Evolutionary conservation across 2,797 vertebrate genomes (phyloP), one percentile per base, ranked within the genome.

Genomic region (Poecilia velifera): DNA sequence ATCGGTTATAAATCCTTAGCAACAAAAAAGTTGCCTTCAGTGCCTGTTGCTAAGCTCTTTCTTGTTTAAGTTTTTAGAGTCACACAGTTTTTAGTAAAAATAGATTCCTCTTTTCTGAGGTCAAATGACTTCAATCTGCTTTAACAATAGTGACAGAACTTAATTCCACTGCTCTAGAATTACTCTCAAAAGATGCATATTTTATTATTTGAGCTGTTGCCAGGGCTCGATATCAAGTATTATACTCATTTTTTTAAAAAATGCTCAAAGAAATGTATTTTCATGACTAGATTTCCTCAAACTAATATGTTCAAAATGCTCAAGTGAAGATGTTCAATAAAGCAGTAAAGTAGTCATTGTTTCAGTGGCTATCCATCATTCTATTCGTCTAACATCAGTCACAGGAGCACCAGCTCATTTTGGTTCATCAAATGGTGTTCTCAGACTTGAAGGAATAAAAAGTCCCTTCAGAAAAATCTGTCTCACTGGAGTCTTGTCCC

Each of bases 1-100:
- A 86, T 92, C 28, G 83, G 84, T 93, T 85, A 82, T 76, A 85
- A 92, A 92, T 82, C 88, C 92, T 72, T 93, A 88, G 92, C 90
- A 94, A 93, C 92, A 82, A 76, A 81, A 89, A 87, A 84, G 80
- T 90, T 89, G 81, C 86, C 86, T 22, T n/a, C n/a, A 78, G 80
- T 46, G 79, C 84, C 86, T 88, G 92, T 92, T 93, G 92, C 92
- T 91, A 92, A 89, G 93, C 87, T 80, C 4, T 28, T 78, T 80
- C 4, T 28, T 78, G 77, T 74, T 83, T 45, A 43, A 86, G 76
- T 66, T 76, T 82, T 87, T 66, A 81, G 91, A 74, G 72, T 73
- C 49, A 70, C 90, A 85, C 83, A 57, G 83, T 85, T 86, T 85
- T 86, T 89, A 31, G 88, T 92, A 91, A 89, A 92, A 90, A 87